Conservation (phyloP, 2,888 invertebrate genomes). For the Eupithecia abbreviata region DNA sequence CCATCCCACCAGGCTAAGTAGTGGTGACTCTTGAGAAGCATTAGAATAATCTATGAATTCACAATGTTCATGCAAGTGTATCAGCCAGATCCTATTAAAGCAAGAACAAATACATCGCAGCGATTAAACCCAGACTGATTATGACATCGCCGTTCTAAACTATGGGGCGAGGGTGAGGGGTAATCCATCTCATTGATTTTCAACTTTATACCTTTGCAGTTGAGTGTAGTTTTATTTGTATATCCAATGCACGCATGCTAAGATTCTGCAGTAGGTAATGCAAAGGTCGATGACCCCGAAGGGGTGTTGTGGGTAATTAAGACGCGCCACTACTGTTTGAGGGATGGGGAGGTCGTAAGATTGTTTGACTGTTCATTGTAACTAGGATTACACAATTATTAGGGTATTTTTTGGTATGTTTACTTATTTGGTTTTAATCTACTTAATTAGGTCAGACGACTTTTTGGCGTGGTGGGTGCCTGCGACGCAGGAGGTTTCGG, state of each 20-base stretch:
- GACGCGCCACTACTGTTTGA: constrained; percentile 7
- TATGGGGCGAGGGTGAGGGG: constrained; percentile 62
- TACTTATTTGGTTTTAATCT: background rate
- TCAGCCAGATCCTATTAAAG: constrained; percentile 50
- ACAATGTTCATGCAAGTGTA: constrained; percentile 14
- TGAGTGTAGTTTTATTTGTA: constrained; percentile 27
- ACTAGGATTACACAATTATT: background rate
- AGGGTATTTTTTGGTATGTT: background rate
- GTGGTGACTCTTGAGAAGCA: background rate
- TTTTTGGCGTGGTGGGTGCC: no score
- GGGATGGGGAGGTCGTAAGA: constrained; percentile 4
- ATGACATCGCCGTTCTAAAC: constrained; percentile 47
- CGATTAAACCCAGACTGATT: constrained; percentile 75
- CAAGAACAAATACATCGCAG: constrained; percentile 60
- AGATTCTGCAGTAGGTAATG: constrained; percentile 51
- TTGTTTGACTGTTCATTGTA: background rate
- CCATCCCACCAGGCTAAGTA: background rate
- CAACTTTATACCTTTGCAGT: constrained; percentile 14
- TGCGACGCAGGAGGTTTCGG: no score
- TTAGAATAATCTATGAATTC: constrained; percentile 12
- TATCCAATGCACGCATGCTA: constrained; percentile 42
- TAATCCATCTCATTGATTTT: constrained; percentile 30
- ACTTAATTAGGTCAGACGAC: no score
- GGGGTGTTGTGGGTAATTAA: constrained; percentile 32
- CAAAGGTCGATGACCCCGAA: constrained; percentile 53